These are phyloP conservation scores for Ormyrus nitidulus DNA, from an alignment of 2,888 invertebrate species.

Conservation along the genomic window DNA sequence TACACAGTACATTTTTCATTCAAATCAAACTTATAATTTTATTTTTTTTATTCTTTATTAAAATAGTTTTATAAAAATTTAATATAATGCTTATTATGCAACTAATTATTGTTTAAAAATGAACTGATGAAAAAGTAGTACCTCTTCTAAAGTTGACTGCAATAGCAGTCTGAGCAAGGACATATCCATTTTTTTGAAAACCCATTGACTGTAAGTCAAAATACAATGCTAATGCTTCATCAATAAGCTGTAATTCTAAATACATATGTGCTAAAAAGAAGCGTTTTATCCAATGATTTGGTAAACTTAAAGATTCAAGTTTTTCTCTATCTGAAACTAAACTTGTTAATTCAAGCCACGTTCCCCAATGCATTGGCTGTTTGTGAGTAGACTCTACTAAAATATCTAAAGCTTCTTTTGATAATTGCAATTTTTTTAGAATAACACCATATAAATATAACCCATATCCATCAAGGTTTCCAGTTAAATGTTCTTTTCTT, in stretches of 20 bases:
- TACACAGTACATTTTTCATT: neutral
- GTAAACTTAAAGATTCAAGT: slow-evolving; percentile 81
- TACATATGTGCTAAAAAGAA: slow-evolving; percentile 94
- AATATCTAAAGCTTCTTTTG: slow-evolving; percentile 86
- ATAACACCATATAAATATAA: slow-evolving; percentile 94
- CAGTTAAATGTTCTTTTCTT: slow-evolving; percentile 78
- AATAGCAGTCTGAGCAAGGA: slow-evolving; percentile 94
- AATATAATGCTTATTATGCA: no score
- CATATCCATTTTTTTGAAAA: slow-evolving; percentile 91
- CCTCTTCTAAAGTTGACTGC: slow-evolving; percentile 95
- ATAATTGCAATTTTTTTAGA: slow-evolving; percentile 89
- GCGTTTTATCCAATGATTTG: slow-evolving; percentile 95
- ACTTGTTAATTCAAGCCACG: slow-evolving; percentile 94
- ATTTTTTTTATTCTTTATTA: no score
- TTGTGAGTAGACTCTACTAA: slow-evolving; percentile 87
- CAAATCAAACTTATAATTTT: no score
- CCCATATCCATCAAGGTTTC: slow-evolving; percentile 89
- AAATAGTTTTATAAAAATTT: no score
- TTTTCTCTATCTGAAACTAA: slow-evolving; percentile 90
- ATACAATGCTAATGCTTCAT: slow-evolving; percentile 91
- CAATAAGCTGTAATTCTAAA: slow-evolving; percentile 91
- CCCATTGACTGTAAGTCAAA: slow-evolving; percentile 86
- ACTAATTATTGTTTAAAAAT: no score
- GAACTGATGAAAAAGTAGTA: slow-evolving; percentile 68
- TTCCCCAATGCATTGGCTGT: slow-evolving; percentile 94